Base-by-base conservation (phyloP, 92 coral and sea anemone genomes). In the Ricordea florida region DNA sequence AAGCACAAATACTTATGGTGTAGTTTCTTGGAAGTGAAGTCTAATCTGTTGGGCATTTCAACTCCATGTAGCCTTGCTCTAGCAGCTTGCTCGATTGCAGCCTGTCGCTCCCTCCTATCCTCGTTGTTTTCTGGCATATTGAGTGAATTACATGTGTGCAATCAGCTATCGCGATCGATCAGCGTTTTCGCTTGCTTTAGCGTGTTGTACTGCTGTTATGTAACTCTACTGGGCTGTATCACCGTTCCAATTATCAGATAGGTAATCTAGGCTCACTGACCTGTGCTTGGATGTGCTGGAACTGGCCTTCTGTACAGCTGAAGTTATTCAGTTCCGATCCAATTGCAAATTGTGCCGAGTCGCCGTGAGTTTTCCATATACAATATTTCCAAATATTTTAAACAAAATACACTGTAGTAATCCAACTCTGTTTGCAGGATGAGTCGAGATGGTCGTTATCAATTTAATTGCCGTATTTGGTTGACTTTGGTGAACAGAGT, bases 281-380 rank as follows among this genome's bases (percentile, higher is more conserved):
- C 82, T 81, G 87, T 81, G 80, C 82, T 73, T 74, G 82, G 82
- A 81, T 72, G n/a, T n/a, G n/a, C n/a, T n/a, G n/a, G n/a, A n/a
- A n/a, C n/a, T n/a, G n/a, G n/a, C n/a, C n/a, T n/a, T n/a, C n/a
- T n/a, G n/a, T n/a, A n/a, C n/a, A n/a, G n/a, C n/a, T n/a, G n/a
- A n/a, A n/a, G n/a, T n/a, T n/a, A n/a, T n/a, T n/a, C n/a, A n/a
- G n/a, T n/a, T n/a, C n/a, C n/a, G n/a, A n/a, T n/a, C n/a, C n/a
- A n/a, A n/a, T n/a, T n/a, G n/a, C n/a, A n/a, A n/a, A n/a, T n/a
- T n/a, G n/a, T n/a, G n/a, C n/a, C n/a, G n/a, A n/a, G n/a, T n/a
- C n/a, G n/a, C n/a, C n/a, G n/a, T n/a, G n/a, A n/a, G n/a, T n/a
- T n/a, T n/a, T n/a, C n/a, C n/a, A n/a, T n/a, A n/a, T n/a, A n/a